phyloP scores from a whole-genome alignment of 2,888 invertebrate genomes.

The Iphiclides podalirius region DNA sequence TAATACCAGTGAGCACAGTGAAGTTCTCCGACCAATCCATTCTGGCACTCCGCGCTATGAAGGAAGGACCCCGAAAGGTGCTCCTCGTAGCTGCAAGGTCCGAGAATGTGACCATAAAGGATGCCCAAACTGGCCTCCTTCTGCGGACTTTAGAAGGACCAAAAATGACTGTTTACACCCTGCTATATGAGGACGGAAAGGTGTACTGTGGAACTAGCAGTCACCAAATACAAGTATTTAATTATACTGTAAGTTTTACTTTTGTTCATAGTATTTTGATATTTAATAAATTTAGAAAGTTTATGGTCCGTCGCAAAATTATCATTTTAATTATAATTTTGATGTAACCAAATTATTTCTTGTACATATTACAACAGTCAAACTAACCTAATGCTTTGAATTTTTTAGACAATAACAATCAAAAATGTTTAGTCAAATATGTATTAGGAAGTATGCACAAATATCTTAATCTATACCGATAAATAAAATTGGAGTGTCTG shows the following conservation, averaged over 20 bases:
- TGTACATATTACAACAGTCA: too few species aligned
- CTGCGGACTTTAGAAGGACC: conserved; percentile 82
- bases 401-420: too few species aligned
- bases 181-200: conserved; percentile 83
- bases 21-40: conserved; percentile 84
- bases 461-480: too few species aligned
- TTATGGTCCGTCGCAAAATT: neutral
- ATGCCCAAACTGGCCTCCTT: conserved; percentile 85
- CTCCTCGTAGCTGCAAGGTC: conserved; percentile 85
- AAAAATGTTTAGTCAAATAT: too few species aligned
- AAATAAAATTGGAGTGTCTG: too few species aligned
- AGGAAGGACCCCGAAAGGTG: conserved; percentile 86
- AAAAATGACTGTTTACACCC: conserved; percentile 84
- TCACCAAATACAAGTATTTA: conserved; percentile 85
- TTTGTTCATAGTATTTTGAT: too few species aligned
- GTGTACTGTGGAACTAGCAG: conserved; percentile 89
- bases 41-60: conserved; percentile 84
- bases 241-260: conserved; percentile 83
- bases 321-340: too few species aligned
- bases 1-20: conserved; percentile 73
- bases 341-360: too few species aligned
- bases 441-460: too few species aligned
- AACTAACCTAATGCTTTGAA: too few species aligned
- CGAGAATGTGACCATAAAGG: conserved; percentile 85
- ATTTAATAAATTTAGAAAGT: too few species aligned